Evolutionary conservation across 1,140 invertebrate species (phyloP).

Genomic region (Adoxophyes honmai): DNA sequence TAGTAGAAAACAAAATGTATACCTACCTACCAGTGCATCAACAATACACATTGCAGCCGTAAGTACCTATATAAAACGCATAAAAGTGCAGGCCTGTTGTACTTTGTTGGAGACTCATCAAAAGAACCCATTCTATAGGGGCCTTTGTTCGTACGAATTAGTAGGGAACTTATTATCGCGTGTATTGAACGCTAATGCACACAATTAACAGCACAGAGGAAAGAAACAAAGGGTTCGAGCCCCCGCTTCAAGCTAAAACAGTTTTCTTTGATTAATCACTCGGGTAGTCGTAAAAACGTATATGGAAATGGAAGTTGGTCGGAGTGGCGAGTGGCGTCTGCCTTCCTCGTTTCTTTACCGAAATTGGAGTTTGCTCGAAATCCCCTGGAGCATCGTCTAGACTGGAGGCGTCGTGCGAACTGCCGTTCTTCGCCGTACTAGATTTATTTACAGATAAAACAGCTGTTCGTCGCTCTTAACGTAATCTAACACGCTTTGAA

Average conservation of each 20-base stretch:
- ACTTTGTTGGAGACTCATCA: not conserved
- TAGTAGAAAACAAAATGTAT: too few relatives aligned
- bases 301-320: too few relatives aligned
- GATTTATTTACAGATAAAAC: too few relatives aligned
- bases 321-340: not conserved
- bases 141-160: slow-evolving; percentile 42
- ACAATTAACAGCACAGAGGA: slow-evolving; percentile 36
- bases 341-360: slow-evolving; percentile 3
- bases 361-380: not conserved
- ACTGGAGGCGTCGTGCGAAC: not conserved
- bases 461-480: not conserved
- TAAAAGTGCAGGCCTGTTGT: too few relatives aligned
- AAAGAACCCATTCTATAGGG: not conserved
- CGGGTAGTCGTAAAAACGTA: too few relatives aligned
- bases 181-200: slow-evolving; percentile 31
- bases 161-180: slow-evolving; percentile 43
- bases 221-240: slow-evolving; percentile 3
- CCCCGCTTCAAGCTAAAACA: not conserved
- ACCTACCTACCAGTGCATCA: too few relatives aligned
- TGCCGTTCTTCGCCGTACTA: not conserved
- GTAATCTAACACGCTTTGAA: not conserved
- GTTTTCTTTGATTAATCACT: slow-evolving; percentile 4
- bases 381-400: slow-evolving; percentile 6
- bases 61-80: too few relatives aligned
- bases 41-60: too few relatives aligned